Conservation (phyloP, 2,888 invertebrate genomes). For the Apocheima hispidaria region DNA sequence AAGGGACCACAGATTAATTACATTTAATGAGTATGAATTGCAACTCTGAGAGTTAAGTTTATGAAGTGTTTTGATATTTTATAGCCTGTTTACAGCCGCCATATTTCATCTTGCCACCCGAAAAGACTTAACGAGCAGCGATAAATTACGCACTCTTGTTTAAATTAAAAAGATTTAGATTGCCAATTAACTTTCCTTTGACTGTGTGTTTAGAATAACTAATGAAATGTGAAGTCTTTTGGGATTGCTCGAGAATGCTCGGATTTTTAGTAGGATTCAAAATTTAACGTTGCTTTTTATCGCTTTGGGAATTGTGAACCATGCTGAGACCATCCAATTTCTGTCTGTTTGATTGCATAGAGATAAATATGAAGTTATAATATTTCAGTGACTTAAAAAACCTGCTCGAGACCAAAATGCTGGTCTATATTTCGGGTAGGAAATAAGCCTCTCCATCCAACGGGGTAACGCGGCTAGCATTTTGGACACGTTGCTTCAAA, state of each 20-base stretch:
- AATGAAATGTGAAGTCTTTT: conserved; percentile 25
- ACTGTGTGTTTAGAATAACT: conserved; percentile 34
- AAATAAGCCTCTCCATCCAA: too few species aligned
- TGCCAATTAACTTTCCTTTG: conserved; percentile 44
- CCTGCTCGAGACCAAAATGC: too few species aligned
- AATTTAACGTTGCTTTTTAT: not conserved
- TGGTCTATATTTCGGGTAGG: too few species aligned
- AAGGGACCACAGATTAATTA: conserved; percentile 32
- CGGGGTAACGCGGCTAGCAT: too few species aligned
- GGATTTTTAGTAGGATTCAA: conserved; percentile 5
- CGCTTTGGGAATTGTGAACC: not conserved
- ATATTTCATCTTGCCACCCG: conserved; percentile 44
- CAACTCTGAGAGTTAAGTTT: conserved; percentile 38
- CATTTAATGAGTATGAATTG: conserved; percentile 37
- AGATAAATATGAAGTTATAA: too few species aligned
- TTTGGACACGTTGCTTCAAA: too few species aligned
- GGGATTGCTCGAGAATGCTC: conserved; percentile 1
- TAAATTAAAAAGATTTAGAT: conserved; percentile 45
- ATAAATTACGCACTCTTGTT: conserved; percentile 44
- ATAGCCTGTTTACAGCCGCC: conserved; percentile 41
- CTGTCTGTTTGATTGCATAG: not conserved
- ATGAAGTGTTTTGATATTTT: conserved; percentile 45
- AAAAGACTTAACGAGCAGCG: conserved; percentile 38
- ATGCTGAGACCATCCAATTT: not conserved
- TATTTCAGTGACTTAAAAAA: too few species aligned